Base-by-base conservation (phyloP, 2,888 invertebrate genomes). In the Hirtodrosophila alboralis region DNA sequence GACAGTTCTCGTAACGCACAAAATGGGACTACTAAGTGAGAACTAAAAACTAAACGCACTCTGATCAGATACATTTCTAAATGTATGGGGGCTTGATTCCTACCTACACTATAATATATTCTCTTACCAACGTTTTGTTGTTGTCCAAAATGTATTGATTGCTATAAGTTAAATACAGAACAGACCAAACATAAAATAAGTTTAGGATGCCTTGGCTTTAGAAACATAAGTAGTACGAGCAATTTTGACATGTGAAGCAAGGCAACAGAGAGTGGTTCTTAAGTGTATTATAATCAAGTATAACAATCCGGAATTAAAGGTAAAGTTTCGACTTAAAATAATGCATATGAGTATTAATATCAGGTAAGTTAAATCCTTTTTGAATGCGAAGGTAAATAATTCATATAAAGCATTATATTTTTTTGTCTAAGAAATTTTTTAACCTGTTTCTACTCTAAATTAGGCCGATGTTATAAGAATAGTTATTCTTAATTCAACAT, bases 11-110 rank as follows among this genome's bases (percentile, higher is more conserved):
- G 62, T 44, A 69, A 78, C 66, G 53, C 68, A 73, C 45, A 34
- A 76, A 68, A 62, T 57, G 57, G 52, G 75, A 68, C 74, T 75
- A 75, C 75, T 75, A 52, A 62, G 75, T 62, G 33, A 61, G 26
- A 48, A 43, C 34, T 27, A 3, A 56, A 59, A 56, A 43, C 45
- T 47, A 14, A 65, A 58, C 30, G 47, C 71, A 51, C 41, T 12
- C 65, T 67, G 21, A 33, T 23, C 43, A 27, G 5, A 6, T 36
- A 10, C 6, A 14, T 13, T 23, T 33, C 12, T 6, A 6, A 8
- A 10, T n/a, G 8, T n/a, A 14, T 31, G 10, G 0, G 4, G 7
- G 8, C 12, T 43, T 16, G 31, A 4, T 3, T 31, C 40, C 12
- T 21, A 41, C 37, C 37, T 13, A 12, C n/a, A 14, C 21, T 18